Evolutionary conservation across 2,888 invertebrate genomes (phyloP).

Genomic region (Eristalis tenax): DNA sequence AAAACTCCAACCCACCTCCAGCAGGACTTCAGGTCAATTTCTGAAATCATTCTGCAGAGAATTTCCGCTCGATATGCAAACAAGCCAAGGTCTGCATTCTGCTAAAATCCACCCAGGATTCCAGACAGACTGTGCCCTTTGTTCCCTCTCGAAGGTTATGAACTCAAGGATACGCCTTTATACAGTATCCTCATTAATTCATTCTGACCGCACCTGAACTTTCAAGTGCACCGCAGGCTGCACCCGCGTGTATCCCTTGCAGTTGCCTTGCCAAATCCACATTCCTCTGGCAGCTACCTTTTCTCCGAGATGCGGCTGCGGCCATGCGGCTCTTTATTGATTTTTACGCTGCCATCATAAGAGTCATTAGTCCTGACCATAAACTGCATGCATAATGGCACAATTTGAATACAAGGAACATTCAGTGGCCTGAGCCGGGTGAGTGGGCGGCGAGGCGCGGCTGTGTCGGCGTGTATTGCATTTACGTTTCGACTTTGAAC

Average conservation of each 20-base stretch:
- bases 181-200: conserved; percentile 22
- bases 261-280: conserved; percentile 24
- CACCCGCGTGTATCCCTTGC: not conserved
- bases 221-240: conserved; percentile 47
- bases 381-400: conserved; percentile 49
- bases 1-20: too few species aligned
- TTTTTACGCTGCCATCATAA: conserved; percentile 43
- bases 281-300: conserved; percentile 5
- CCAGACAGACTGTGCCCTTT: conserved; percentile 31
- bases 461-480: not conserved
- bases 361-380: conserved; percentile 51
- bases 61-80: not conserved
- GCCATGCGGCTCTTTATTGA: conserved; percentile 31
- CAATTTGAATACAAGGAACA: conserved; percentile 51
- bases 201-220: conserved; percentile 29
- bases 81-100: conserved; percentile 11
- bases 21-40: not conserved
- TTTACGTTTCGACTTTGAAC: conserved; percentile 11
- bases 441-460: not conserved
- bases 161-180: conserved; percentile 31
- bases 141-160: conserved; percentile 8
- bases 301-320: not conserved
- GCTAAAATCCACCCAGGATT: not conserved
- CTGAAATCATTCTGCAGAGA: not conserved
- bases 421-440: not conserved